Conservation (phyloP, 2,113 vertebrate genomes). For the Ginglymostoma cirratum region DNA sequence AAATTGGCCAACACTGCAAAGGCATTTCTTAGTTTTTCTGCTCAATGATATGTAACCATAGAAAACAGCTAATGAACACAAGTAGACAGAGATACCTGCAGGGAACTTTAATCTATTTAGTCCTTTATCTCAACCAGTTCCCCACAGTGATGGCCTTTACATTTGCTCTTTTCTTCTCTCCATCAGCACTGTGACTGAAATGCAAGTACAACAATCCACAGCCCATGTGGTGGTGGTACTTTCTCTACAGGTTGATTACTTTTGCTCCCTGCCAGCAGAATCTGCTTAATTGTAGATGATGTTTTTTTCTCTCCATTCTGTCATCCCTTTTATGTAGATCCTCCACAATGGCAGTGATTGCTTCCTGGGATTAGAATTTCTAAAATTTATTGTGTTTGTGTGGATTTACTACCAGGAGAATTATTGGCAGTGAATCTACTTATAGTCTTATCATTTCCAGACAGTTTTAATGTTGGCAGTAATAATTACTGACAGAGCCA, state of each 20-base stretch:
- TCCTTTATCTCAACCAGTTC: not conserved
- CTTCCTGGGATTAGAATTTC: not conserved
- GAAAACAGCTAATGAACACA: not conserved
- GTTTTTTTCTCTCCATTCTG: not conserved
- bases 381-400: not conserved
- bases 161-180: not conserved
- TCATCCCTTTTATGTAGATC: not conserved
- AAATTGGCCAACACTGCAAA: not conserved
- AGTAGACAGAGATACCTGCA: not conserved
- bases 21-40: constrained; percentile 2
- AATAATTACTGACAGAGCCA: constrained; percentile 23
- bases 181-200: not conserved
- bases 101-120: not conserved
- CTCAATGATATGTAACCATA: not conserved
- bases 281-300: not conserved
- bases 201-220: not conserved
- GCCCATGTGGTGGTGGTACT: not conserved
- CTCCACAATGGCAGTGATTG: not conserved
- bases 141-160: not conserved
- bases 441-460: not conserved
- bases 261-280: not conserved
- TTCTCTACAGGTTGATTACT: constrained; percentile 8
- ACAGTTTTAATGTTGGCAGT: constrained; percentile 10
- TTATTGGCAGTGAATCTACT: constrained; percentile 30
- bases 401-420: not conserved